phyloP scores from a whole-genome alignment of 1,140 invertebrate species.

The Bicyclus anynana region DNA sequence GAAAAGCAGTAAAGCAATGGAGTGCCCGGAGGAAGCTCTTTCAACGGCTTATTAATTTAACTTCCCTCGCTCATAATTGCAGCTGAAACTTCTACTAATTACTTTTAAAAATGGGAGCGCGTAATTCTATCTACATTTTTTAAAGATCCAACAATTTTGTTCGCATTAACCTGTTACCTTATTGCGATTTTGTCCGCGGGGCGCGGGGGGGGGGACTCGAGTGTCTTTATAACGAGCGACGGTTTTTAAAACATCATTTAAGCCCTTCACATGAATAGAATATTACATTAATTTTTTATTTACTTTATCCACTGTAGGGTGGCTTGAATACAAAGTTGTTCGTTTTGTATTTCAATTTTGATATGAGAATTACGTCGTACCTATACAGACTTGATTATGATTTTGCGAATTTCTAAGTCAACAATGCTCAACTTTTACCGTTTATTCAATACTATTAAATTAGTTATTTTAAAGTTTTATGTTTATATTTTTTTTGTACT shows the following conservation, averaged over 20 bases:
- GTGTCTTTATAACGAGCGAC: slow-evolving; percentile 9
- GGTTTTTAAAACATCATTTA: not conserved
- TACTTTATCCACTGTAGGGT: too few species aligned
- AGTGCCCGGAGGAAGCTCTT: slow-evolving; percentile 5
- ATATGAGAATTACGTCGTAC: too few species aligned
- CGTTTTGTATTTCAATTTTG: too few species aligned
- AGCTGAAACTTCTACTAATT: slow-evolving; percentile 35
- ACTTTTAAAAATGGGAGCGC: slow-evolving; percentile 36
- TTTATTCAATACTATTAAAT: too few species aligned
- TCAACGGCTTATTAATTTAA: slow-evolving; percentile 32
- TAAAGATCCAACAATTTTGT: slow-evolving; percentile 23
- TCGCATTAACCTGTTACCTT: slow-evolving; percentile 22
- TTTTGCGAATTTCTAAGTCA: too few species aligned
- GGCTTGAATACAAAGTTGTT: too few species aligned
- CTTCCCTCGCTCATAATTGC: slow-evolving; percentile 29
- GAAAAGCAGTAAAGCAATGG: not conserved
- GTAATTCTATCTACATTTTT: slow-evolving; percentile 35
- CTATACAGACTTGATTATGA: too few species aligned
- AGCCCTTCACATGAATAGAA: not conserved
- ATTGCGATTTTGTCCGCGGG: slow-evolving; percentile 2
- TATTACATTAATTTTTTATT: too few species aligned
- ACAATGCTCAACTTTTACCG: too few species aligned
- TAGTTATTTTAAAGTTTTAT: too few species aligned
- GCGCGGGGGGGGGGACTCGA: not conserved
- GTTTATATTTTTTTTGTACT: too few species aligned